Evolutionary conservation across 2,888 invertebrate genomes (phyloP), one percentile per base, ranked within the genome.

Genomic region (Ferrisia virgata): DNA sequence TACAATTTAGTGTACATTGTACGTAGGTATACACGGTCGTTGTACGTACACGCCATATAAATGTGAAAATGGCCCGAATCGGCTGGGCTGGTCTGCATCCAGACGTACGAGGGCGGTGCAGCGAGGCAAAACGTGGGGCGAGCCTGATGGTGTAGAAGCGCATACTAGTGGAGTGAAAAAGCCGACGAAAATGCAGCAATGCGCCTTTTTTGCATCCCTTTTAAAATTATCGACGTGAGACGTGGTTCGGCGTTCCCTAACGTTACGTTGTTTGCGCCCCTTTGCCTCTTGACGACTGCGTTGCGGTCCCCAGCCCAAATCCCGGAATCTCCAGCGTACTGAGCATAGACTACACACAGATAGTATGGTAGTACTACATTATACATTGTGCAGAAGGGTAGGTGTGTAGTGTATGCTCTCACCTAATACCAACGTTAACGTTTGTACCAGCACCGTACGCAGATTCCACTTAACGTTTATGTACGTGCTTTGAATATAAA

Each of bases 191-290:
- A 64, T 64, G 64, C 64, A 64, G 64, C 64, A 64, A 64, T 64
- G 64, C 64, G 64, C 64, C 64, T 64, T 64, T 64, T 64, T 64
- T 64, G 64, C 64, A 64, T 64, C 64, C 64, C 64, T 64, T 64
- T 64, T 64, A 64, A 64, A 64, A 64, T 64, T 64, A 64, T 64
- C 64, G 64, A 64, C 64, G 28, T 28, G 64, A 64, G 64, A 64
- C 28, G 5, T 28, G 15, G 64, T 64, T 64, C 64, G 64, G 15
- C 28, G 43, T 43, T 43, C 43, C 4, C 36, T 8, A 22, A 18
- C 22, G 53, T 53, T 53, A 9, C 53, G 53, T 53, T 53, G 53
- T 53, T 8, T 3, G 18, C 18, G 22, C 9, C 53, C 9, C 9
- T 22, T 18, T 22, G 22, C 22, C 53, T 1, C 22, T 22, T 22